A percentile compares a stretch with the other conserved stretches of the same genome.
phyloP scores from a whole-genome alignment of 2,113 vertebrate species.

The Myotis brandtii region DNA sequence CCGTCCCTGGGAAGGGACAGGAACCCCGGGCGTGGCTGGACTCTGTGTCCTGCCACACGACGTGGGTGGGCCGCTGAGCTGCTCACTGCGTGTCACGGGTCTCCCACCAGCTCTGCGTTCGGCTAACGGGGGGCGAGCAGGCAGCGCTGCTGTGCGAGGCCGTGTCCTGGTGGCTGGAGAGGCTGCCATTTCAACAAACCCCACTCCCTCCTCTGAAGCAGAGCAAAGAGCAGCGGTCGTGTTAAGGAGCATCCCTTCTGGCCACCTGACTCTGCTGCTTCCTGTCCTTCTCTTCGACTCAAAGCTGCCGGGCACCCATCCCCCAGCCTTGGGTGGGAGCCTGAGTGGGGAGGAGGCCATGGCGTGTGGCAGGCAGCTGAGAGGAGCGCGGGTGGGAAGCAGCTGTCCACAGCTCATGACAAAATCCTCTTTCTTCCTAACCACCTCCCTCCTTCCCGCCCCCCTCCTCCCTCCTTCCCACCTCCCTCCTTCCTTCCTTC shows the following conservation, averaged over 20 bases:
- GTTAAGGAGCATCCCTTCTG: not conserved
- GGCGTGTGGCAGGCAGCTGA: not conserved
- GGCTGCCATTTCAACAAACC: not conserved
- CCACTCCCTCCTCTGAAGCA: not conserved
- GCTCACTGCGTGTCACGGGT: not conserved
- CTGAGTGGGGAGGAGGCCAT: fast-evolving
- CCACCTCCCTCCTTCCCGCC: not conserved
- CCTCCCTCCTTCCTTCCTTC: conserved; percentile 2
- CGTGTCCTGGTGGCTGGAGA: not conserved
- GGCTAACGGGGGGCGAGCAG: not conserved
- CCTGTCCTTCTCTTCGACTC: not conserved
- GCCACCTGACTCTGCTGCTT: not conserved
- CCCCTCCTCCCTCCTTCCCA: too few species aligned
- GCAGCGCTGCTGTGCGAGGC: not conserved
- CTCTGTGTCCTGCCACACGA: not conserved
- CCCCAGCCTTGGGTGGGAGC: not conserved
- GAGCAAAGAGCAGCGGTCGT: not conserved
- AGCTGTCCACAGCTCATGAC: conserved; percentile 1
- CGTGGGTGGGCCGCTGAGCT: not conserved
- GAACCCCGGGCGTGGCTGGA: not conserved
- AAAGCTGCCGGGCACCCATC: not conserved
- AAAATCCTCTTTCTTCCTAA: conserved; percentile 21
- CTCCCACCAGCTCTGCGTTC: not conserved
- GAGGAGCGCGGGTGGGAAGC: not conserved
- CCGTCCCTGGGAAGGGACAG: not conserved